phyloP scores from a whole-genome alignment of 2,113 vertebrate species.

The Podarcis cretensis region DNA sequence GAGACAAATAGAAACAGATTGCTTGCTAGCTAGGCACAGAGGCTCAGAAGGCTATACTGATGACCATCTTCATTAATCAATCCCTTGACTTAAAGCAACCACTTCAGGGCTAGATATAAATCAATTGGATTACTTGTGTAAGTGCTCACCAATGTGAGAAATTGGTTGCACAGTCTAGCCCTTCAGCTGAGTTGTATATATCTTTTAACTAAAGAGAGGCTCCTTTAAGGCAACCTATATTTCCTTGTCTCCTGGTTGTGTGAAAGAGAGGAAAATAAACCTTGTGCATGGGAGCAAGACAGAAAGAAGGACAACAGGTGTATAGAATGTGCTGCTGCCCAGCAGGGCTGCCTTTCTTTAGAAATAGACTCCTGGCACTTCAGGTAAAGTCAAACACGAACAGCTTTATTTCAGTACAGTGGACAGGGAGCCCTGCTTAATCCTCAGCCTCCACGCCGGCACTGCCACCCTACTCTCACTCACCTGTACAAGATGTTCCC shows the following conservation, averaged over 20 bases:
- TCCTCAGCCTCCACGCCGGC: no score
- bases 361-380: no score
- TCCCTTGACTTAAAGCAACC: slow-evolving; percentile 25
- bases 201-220: slow-evolving; percentile 25
- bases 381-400: no score
- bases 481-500: no score
- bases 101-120: slow-evolving; percentile 36
- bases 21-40: not conserved
- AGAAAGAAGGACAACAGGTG: not conserved
- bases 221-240: not conserved
- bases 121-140: slow-evolving; percentile 35
- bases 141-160: slow-evolving; percentile 38
- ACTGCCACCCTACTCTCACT: no score
- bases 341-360: no score
- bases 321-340: not conserved
- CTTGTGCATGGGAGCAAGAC: not conserved
- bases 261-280: slow-evolving; percentile 3
- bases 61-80: slow-evolving; percentile 31
- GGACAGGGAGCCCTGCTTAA: no score
- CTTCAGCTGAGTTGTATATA: slow-evolving; percentile 25
- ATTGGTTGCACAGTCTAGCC: slow-evolving; percentile 34
- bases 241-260: slow-evolving; percentile 5
- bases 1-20: slow-evolving; percentile 1
- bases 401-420: no score
- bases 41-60: slow-evolving; percentile 1